A percentile compares a stretch with the other conserved stretches of the same genome.
Conservation (phyloP, 2,113 vertebrate genomes). For the Alouatta palliata region DNA sequence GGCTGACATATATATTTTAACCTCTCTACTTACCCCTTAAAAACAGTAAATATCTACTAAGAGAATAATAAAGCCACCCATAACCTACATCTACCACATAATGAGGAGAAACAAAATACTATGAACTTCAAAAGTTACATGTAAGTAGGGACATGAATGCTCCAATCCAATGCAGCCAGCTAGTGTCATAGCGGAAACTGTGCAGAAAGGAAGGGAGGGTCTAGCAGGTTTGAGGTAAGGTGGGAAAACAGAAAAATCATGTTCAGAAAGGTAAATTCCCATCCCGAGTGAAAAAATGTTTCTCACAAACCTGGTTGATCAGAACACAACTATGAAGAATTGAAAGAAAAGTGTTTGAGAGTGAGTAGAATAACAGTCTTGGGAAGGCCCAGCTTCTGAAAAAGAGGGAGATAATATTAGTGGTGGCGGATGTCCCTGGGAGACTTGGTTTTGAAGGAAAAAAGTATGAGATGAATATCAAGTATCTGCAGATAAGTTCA, state of each 20-base stretch:
- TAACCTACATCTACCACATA: not conserved
- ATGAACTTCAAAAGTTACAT: not conserved
- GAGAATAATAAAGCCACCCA: not conserved
- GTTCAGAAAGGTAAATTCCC: not conserved
- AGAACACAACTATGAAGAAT: not conserved
- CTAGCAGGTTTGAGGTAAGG: fast-evolving
- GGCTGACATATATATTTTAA: not conserved
- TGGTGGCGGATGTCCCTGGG: not conserved
- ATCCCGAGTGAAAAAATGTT: not conserved
- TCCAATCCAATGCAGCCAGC: not conserved
- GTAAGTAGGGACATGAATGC: not conserved
- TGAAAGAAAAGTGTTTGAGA: not conserved
- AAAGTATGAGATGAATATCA: not conserved
- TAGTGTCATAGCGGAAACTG: too few species aligned
- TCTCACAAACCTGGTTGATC: not conserved
- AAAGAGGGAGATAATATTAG: not conserved
- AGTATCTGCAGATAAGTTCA: not conserved
- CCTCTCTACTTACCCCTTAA: not conserved
- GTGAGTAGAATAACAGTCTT: not conserved
- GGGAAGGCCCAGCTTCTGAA: not conserved
- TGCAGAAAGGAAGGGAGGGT: not conserved
- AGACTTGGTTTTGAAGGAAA: not conserved
- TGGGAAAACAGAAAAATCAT: not conserved
- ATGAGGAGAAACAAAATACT: constrained; percentile 6
- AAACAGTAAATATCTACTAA: not conserved